Conservation (phyloP, 2,888 invertebrate genomes). For the Drosophila tanythrix region DNA sequence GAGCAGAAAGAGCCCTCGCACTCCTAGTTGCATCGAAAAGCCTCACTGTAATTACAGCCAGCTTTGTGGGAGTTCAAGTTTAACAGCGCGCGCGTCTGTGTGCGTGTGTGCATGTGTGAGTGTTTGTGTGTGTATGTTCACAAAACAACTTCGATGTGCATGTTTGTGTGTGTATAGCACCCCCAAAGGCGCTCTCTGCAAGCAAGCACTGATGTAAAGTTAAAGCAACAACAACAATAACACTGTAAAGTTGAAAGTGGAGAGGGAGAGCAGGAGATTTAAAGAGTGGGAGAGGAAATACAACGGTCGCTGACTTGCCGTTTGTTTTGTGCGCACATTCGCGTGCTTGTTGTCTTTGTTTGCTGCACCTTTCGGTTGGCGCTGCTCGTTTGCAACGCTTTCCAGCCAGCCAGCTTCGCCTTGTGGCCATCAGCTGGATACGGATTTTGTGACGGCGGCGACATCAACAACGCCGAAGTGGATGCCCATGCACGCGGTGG, state of each 20-base stretch:
- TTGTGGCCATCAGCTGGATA: constrained; percentile 81
- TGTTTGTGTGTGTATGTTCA: constrained; percentile 11
- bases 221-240: constrained; percentile 24
- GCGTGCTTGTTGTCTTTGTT: constrained; percentile 74
- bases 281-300: constrained; percentile 4
- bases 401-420: constrained; percentile 60
- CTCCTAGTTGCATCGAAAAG: constrained; percentile 52
- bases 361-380: constrained; percentile 47
- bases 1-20: constrained; percentile 44
- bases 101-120: constrained; percentile 24
- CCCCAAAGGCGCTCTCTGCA: constrained; percentile 68
- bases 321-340: constrained; percentile 73
- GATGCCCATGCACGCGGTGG: constrained; percentile 84
- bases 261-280: not conserved
- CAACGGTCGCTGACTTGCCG: constrained; percentile 43
- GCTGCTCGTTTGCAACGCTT: constrained; percentile 51
- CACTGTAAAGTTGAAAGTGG: constrained; percentile 7
- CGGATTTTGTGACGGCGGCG: constrained; percentile 81
- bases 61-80: constrained; percentile 78
- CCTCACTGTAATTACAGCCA: constrained; percentile 69
- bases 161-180: constrained; percentile 72
- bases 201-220: constrained; percentile 44
- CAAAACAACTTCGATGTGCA: constrained; percentile 50
- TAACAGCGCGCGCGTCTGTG: constrained; percentile 48
- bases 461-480: constrained; percentile 84